Base-by-base conservation (phyloP, 2,888 invertebrate genomes). In the Sinhomidia bicolor region DNA sequence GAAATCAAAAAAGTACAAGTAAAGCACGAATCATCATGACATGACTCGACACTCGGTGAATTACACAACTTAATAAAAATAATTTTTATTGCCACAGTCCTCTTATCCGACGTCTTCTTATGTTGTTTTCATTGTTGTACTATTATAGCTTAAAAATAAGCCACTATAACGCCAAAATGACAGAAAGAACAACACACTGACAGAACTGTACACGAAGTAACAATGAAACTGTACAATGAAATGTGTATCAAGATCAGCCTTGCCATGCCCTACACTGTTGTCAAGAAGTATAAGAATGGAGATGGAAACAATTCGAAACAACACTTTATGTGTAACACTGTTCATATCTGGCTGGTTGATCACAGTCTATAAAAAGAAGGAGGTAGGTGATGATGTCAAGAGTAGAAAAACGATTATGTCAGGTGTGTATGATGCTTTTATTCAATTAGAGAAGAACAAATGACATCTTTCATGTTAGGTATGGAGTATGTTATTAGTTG, bases 21-120 rank as follows among this genome's bases (percentile, higher is more conserved):
- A 84, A 74, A 84, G 74, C 84, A 84, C 84, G 84, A 84, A 76
- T 84, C 74, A 78, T 51, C 76, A 78, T 78, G 76, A 54, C 76
- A 76, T 76, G 84, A 84, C 84, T 60, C 60, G 84, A 74, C 84
- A 71, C 84, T 60, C 60, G 84, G 60, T 76, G 57, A 74, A 84
- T 84, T 84, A 76, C 76, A 60, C 32, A 68, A 54, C 17, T 20
- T 79, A 81, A 65, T 80, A 44, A 41, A 62, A 47, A 47, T 68
- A 20, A 62, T 36, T 68, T 71, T 54, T 71, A 71, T 71, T 71
- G 44, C 71, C 12, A 71, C 41, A 71, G 44, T 44, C 9, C 14
- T 71, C 71, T 71, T 71, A 71, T 71, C 71, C 7, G 7, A n/a
- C n/a, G n/a, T n/a, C n/a, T n/a, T 20, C 71, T 71, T 41, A 29